Evolutionary conservation across 64 coral and sea anemone genomes (phyloP).

Genomic region (Stichodactyla helianthus): DNA sequence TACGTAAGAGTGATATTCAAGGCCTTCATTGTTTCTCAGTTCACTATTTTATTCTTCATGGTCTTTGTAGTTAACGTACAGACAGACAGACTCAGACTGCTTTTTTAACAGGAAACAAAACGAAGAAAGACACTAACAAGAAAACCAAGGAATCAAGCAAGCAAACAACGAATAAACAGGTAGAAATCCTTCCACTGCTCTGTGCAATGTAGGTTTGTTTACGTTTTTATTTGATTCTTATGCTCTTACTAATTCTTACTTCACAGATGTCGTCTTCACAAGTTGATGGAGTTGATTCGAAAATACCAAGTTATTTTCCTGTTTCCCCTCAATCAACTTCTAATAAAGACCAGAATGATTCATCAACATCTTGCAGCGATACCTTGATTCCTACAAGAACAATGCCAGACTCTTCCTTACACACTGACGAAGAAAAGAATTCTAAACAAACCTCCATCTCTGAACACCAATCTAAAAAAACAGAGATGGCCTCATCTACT

Average conservation of each 20-base stretch:
- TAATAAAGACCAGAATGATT: background rate
- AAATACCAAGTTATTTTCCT: background rate
- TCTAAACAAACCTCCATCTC: no score
- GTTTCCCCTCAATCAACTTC: background rate
- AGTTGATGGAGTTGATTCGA: background rate
- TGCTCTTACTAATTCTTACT: background rate
- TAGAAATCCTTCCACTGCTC: background rate
- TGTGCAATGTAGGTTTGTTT: background rate
- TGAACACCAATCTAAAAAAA: no score
- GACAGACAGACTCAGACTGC: background rate
- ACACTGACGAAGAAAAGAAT: background rate
- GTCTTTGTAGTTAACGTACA: background rate
- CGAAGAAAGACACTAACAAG: background rate
- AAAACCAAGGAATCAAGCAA: background rate
- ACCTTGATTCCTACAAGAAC: background rate
- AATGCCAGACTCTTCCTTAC: background rate
- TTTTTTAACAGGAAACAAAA: background rate
- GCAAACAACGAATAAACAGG: background rate
- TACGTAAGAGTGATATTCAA: background rate
- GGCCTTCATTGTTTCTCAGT: background rate
- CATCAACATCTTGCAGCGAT: background rate
- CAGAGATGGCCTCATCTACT: no score
- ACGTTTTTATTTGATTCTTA: background rate
- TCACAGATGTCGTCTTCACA: background rate
- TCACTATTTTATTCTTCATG: background rate